Evolutionary conservation across 2,113 vertebrate genomes (phyloP), one percentile per base, ranked within the genome.

Genomic region (Vidua macroura): DNA sequence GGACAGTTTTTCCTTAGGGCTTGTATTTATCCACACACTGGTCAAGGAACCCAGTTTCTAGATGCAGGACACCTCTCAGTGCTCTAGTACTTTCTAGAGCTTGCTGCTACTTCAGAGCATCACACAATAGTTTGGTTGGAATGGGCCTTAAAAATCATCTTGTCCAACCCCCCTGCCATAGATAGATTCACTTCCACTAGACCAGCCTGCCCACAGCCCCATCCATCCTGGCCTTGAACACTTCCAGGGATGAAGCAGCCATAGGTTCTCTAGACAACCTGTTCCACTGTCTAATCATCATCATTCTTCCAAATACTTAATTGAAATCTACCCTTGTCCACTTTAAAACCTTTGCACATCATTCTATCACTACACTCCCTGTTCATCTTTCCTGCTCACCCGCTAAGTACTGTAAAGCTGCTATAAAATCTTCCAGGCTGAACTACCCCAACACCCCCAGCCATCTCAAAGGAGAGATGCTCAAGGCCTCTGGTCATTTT

Each of bases 391-490:
- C 48, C 53, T 44, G 35, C 5, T 79, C 17, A 35, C 7, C 11
- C 5, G 27, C 6, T 27, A 80, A 64, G 8, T 23, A 64, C 35
- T 0, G 0, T 8, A 64, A 56, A 25, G 18, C 35, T 64, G 14
- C 67, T 43, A 19, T 37, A 51, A 64, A 73, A 44, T 73, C 31
- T 80, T 64, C 31, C 43, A 73, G 25, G 35, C 31, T 73, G 67
- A 51, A 43, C 31, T 56, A 10, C 2, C 6, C 9, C 21, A 72
- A 35, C 11, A 56, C 0, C 5, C 11, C n/a, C 51, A 73, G 35
- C 18, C 43, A 41, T 41, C 15, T 58, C 76, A 43, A 28, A 66
- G 31, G 14, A 73, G 10, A 58, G 35, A 56, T 37, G 58, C 10
- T 64, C 35, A 27, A 64, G 18, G 25, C 22, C 67, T 64, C 31